A percentile compares a stretch with the other conserved stretches of the same genome.
These are phyloP conservation scores for Crotophaga sulcirostris DNA, from an alignment of 2,113 vertebrate genomes.

Conservation along the genomic window DNA sequence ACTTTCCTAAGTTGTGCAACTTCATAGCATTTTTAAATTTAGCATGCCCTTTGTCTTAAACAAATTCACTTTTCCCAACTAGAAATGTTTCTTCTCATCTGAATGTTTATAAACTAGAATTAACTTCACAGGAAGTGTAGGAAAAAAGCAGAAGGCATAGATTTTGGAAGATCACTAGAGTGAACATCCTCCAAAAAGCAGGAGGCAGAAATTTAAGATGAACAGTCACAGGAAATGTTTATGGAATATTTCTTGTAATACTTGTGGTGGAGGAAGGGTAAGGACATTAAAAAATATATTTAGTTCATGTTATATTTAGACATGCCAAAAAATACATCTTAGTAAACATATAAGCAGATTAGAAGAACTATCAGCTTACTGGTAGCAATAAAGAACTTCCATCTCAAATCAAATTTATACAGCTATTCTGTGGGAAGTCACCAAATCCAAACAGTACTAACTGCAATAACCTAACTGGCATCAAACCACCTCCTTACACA, in stretches of 20 bases:
- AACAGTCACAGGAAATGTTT: not conserved
- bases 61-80: not conserved
- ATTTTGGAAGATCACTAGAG: not conserved
- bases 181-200: not conserved
- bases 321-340: not conserved
- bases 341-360: not conserved
- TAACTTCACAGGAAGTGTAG: not conserved
- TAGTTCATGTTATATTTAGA: not conserved
- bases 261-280: not conserved
- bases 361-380: not conserved
- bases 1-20: not conserved
- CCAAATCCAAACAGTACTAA: not conserved
- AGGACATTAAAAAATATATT: not conserved
- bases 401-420: not conserved
- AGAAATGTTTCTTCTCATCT: not conserved
- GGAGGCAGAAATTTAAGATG: not conserved
- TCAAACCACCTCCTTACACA: not conserved
- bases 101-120: not conserved
- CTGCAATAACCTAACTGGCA: not conserved
- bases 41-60: not conserved
- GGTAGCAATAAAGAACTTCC: not conserved
- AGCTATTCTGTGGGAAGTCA: not conserved
- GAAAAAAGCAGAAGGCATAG: not conserved
- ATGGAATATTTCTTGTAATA: not conserved
- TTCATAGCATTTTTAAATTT: not conserved